Percentiles rank a stretch among this genome's conserved stretches.
Conservation (phyloP, 2,888 invertebrate species). For the Cataglyphis cursor region DNA sequence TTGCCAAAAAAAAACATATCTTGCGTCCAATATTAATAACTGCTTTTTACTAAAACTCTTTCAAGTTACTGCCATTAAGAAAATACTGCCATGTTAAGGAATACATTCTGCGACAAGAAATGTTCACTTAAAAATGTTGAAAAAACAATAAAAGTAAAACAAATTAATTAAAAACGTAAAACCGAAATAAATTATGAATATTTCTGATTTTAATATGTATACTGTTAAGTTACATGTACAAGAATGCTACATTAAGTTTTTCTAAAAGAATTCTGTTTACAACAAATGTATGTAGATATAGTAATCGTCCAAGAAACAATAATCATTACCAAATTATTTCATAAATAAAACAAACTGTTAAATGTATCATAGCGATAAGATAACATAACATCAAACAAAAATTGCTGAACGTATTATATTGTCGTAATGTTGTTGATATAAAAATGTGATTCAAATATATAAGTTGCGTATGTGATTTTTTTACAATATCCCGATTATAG, state of each 20-base stretch:
- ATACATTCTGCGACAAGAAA: background rate
- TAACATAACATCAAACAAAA: conserved; percentile 58
- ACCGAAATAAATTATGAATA: background rate
- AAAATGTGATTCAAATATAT: conserved; percentile 65
- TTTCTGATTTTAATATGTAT: conserved; percentile 4
- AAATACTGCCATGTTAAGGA: background rate
- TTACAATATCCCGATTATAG: background rate
- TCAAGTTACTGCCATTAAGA: conserved; percentile 21
- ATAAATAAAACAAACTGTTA: conserved; percentile 36
- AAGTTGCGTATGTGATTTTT: background rate
- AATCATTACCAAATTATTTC: conserved; percentile 8
- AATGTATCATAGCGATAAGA: conserved; percentile 31
- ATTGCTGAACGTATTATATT: conserved; percentile 69
- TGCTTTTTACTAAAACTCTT: background rate
- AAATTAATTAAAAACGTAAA: background rate
- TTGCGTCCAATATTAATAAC: background rate
- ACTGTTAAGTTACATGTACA: background rate
- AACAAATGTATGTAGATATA: conserved; percentile 5
- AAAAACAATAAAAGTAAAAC: background rate
- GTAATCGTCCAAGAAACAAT: conserved; percentile 13
- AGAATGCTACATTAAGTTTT: conserved; percentile 1
- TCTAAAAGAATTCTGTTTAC: background rate
- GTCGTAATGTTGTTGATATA: conserved; percentile 74
- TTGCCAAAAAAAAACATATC: background rate
- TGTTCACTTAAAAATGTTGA: background rate